Conservation (phyloP, 1,140 invertebrate species). For the Sitobion miscanthi region DNA sequence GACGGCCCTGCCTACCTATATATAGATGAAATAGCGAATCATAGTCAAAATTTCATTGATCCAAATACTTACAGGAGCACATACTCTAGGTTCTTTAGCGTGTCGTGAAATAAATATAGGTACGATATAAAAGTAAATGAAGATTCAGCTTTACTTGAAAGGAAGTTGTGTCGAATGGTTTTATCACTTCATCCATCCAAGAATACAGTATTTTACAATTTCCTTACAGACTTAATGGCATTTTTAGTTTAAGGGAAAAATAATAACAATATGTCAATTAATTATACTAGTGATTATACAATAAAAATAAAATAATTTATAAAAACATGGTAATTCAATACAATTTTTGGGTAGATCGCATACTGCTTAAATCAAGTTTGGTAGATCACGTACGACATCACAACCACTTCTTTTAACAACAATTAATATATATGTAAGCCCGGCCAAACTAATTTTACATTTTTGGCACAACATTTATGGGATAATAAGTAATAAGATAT, state of each 20-base stretch:
- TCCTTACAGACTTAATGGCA: too few species aligned
- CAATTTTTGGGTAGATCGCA: background rate
- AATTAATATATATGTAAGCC: background rate
- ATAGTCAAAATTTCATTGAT: too few species aligned
- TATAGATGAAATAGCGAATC: too few species aligned
- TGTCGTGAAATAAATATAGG: too few species aligned
- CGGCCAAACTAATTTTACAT: background rate
- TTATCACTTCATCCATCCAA: too few species aligned
- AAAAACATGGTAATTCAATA: background rate
- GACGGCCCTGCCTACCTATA: too few species aligned
- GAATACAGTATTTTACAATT: too few species aligned
- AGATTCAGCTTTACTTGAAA: too few species aligned
- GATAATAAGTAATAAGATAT: background rate
- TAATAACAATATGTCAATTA: background rate
- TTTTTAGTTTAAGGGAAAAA: background rate
- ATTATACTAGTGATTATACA: background rate
- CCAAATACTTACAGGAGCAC: too few species aligned
- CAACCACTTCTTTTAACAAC: background rate
- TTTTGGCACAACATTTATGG: background rate
- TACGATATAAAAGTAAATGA: too few species aligned
- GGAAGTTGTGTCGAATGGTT: too few species aligned
- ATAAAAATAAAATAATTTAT: background rate
- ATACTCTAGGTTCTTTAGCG: too few species aligned
- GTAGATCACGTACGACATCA: background rate
- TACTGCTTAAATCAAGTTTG: background rate